Evolutionary conservation across 64 coral and sea anemone genomes (phyloP), one percentile per base, ranked within the genome.

Genomic region (Pocillopora verrucosa): DNA sequence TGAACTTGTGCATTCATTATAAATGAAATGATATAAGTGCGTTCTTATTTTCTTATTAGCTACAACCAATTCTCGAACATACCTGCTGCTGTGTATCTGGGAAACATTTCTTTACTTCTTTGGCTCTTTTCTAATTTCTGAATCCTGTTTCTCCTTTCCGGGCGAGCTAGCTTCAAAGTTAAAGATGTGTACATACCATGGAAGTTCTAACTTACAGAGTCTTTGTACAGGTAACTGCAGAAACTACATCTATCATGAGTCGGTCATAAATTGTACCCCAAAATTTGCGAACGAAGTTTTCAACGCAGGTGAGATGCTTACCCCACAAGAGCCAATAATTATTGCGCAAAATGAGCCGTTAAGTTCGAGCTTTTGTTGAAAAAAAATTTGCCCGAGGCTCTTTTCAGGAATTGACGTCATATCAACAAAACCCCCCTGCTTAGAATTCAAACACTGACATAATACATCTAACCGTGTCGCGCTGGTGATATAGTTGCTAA

Each of bases 341-440:
- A 17, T 0, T n/a, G 67, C 19, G 22, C 9, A n/a, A 30, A 70
- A 60, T 34, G 20, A 79, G 26, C n/a, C 58, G 77, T 79, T 5
- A 17, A 79, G n/a, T 59, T 79, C 56, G 25, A 30, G 57, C 77
- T 34, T 79, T 79, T 59, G 24, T 34, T 79, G 30, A 30, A 30
- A 78, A 58, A 0, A 57, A 30, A 56, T 59, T 59, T 60, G 77
- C 77, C 26, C 11, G 56, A 15, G 77, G 77, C 77, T 60, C 59
- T 79, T 79, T 20, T 34, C 11, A 3, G 3, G 41, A 51, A 79
- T 1, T 79, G 77, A 79, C 77, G 57, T 60, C 19, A 60, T 59
- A 79, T 25, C 5, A 77, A 77, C 77, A 79, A 79, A 79, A 57
- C n/a, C 77, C 56, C 6, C 57, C 58, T 79, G 56, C 56, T 79